Base-by-base conservation (phyloP, 2,888 invertebrate species). In the Thymelicus acteon region DNA sequence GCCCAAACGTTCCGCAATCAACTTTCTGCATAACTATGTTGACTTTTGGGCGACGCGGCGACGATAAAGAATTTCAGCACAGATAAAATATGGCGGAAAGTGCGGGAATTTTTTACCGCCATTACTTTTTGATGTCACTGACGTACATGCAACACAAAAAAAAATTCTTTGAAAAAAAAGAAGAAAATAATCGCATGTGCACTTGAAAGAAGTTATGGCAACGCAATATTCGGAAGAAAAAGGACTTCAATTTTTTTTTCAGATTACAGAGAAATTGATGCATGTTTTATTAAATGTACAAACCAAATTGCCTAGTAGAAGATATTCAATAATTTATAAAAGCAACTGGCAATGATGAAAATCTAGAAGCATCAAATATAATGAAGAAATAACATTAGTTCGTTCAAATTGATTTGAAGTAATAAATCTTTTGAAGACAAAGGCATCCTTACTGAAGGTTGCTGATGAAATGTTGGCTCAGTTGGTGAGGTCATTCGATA, bases 1-100 rank as follows among this genome's bases (percentile, higher is more conserved):
- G 92, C 82, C 82, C 79, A 81, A 86, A 86, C 86, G 81, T 84
- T 83, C 81, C 77, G 79, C 81, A 82, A 85, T 85, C 82, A 83
- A 84, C 78, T 86, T 84, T 82, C 84, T 83, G 85, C 80, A 80
- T 85, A 82, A 83, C 84, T 81, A 81, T 82, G 83, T 85, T 85
- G 82, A 84, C 84, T 86, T 87, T 87, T 79, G 87, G 85, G 63
- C 71, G 62, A 67, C 71, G 72, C 86, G 85, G 63, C 71, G 62
- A 67, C 71, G 72, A 68, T 65, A 60, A 71, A 71, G 47, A 54
- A 24, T 52, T 40, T 7, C 57, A 48, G 39, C 49, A 60, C 44
- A 60, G 70, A 65, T 71, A 71, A 70, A 71, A 60, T 66, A 72
- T 72, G 72, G 76, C 69, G 69, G 58, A 58, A 24, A 40, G 49